Conservation (phyloP, 2,888 invertebrate genomes). For the Bugulina stolonifera region DNA sequence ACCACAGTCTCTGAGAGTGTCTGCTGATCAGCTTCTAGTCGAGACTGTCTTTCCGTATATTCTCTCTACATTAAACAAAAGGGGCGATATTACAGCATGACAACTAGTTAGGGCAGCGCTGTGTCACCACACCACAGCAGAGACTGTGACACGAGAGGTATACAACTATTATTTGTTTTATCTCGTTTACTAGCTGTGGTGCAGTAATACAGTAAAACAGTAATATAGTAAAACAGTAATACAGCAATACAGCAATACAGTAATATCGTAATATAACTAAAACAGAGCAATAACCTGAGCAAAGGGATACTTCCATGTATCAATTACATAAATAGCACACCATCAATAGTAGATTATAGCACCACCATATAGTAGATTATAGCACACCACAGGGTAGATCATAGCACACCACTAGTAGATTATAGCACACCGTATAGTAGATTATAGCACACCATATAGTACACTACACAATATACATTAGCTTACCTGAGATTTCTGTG, state of each 20-base stretch:
- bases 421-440: not conserved
- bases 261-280: too few relatives aligned
- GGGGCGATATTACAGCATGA: not conserved
- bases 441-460: not conserved
- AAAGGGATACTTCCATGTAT: too few relatives aligned
- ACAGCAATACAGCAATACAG: too few relatives aligned
- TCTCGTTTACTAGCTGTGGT: too few relatives aligned
- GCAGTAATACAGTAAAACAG: too few relatives aligned
- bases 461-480: not conserved
- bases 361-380: not conserved
- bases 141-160: too few relatives aligned
- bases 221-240: too few relatives aligned
- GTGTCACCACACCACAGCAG: too few relatives aligned
- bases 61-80: conserved; percentile 43
- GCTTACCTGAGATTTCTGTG: conserved; percentile 42
- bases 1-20: conserved; percentile 51
- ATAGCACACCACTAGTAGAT: not conserved
- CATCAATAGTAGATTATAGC: too few relatives aligned
- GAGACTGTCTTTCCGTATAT: conserved; percentile 43
- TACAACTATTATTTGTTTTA: too few relatives aligned
- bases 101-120: not conserved
- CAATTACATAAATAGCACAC: too few relatives aligned
- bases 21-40: conserved; percentile 55
- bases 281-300: too few relatives aligned
- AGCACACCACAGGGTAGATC: not conserved